A percentile compares a stretch with the other conserved stretches of the same genome.
Conservation (phyloP, 64 coral and sea anemone genomes). For the Hydrozoanthus tunicans region DNA sequence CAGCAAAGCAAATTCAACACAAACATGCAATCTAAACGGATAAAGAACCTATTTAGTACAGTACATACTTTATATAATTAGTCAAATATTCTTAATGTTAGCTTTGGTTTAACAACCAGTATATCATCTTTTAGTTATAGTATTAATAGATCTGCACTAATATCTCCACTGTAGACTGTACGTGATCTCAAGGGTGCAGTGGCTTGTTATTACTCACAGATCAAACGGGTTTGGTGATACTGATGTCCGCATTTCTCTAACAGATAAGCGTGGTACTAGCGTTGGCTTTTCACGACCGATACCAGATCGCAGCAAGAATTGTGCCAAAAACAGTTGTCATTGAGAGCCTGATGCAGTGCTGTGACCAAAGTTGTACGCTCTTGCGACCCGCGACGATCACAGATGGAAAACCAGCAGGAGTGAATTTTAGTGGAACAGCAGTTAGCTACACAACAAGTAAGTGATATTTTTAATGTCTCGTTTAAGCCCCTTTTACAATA, state of each 20-base stretch:
- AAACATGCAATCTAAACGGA: too few relatives aligned
- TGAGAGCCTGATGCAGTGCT: slow-evolving; percentile 48
- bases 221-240: not conserved
- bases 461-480: not conserved
- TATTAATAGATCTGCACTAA: too few relatives aligned
- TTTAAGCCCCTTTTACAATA: not conserved
- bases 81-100: too few relatives aligned
- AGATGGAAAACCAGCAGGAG: not conserved
- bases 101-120: too few relatives aligned
- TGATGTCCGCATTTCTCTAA: not conserved
- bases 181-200: too few relatives aligned
- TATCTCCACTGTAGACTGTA: too few relatives aligned
- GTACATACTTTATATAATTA: too few relatives aligned
- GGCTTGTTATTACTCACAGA: too few relatives aligned
- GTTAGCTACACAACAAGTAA: slow-evolving; percentile 13
- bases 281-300: not conserved
- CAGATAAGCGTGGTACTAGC: slow-evolving; percentile 14
- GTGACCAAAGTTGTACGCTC: slow-evolving; percentile 2
- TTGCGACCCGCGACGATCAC: not conserved
- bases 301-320: not conserved
- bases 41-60: too few relatives aligned
- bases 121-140: too few relatives aligned
- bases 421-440: slow-evolving; percentile 34
- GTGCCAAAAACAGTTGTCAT: slow-evolving; percentile 27
- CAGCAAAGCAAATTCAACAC: too few relatives aligned